Percentiles rank a stretch among this genome's conserved stretches.
Evolutionary conservation across 2,888 invertebrate species (phyloP).

Genomic region (Drosophila mayaguana): DNA sequence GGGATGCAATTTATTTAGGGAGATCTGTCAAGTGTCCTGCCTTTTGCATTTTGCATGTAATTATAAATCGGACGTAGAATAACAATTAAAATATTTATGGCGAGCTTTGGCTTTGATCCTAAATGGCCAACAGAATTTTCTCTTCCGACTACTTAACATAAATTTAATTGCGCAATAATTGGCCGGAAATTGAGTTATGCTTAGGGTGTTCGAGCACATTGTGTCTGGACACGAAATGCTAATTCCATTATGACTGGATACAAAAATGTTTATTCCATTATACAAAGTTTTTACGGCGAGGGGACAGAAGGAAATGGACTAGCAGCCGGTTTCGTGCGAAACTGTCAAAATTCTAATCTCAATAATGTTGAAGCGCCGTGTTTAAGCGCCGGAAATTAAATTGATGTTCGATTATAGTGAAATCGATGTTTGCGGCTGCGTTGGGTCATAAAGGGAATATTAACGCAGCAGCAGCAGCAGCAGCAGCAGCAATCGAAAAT

Average conservation of each 20-base stretch:
- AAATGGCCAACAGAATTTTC: background rate
- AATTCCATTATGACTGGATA: slow-evolving; percentile 61
- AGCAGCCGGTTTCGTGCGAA: background rate
- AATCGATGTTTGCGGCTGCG: slow-evolving; percentile 50
- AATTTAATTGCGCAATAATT: background rate
- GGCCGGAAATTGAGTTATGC: slow-evolving; percentile 11
- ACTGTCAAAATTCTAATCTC: slow-evolving; percentile 37
- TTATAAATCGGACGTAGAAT: background rate
- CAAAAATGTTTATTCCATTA: slow-evolving; percentile 33
- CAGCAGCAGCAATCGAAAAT: slow-evolving; percentile 37
- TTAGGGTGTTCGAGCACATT: slow-evolving; percentile 28
- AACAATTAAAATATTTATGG: background rate
- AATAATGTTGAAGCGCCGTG: slow-evolving; percentile 14
- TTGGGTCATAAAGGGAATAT: slow-evolving; percentile 42
- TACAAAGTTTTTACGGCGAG: background rate
- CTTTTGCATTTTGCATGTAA: background rate
- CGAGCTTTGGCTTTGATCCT: background rate
- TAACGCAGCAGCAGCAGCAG: slow-evolving; percentile 8
- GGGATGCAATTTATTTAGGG: background rate
- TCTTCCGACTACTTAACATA: background rate
- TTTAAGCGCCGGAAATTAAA: slow-evolving; percentile 75
- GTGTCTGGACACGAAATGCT: slow-evolving; percentile 15
- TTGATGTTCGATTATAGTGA: slow-evolving; percentile 62
- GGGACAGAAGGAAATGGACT: background rate
- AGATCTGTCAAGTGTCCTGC: background rate